Evolutionary conservation across 2,888 invertebrate species (phyloP).

Genomic region (Aphrophora alni): DNA sequence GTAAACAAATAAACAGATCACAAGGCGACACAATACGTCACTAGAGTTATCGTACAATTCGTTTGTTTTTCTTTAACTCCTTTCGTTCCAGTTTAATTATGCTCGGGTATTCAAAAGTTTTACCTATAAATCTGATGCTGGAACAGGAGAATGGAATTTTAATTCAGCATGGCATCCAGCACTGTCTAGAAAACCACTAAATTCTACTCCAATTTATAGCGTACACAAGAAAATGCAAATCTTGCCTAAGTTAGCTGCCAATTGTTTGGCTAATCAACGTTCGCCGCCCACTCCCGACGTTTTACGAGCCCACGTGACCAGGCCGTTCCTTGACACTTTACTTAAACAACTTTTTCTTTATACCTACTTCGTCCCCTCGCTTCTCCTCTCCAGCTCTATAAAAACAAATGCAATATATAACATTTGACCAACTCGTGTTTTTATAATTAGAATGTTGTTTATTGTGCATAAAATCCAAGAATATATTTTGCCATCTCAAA

Average conservation of each 20-base stretch:
- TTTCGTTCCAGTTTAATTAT: neutral
- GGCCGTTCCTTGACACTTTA: neutral
- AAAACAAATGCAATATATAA: neutral
- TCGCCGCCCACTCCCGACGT: neutral
- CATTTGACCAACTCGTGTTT: neutral
- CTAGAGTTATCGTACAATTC: neutral
- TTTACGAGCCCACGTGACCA: constrained; percentile 1
- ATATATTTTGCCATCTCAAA: neutral
- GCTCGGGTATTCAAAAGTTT: neutral
- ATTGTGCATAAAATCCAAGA: neutral
- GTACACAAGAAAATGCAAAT: constrained; percentile 3
- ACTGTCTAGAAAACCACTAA: neutral
- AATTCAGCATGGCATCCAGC: neutral
- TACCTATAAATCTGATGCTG: neutral
- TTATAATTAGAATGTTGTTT: neutral
- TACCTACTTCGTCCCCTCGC: neutral
- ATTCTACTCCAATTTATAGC: neutral
- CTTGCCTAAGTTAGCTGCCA: neutral
- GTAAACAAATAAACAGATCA: constrained; percentile 6
- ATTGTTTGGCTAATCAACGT: neutral
- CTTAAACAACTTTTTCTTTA: neutral
- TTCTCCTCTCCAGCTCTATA: neutral
- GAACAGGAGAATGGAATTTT: constrained; percentile 2
- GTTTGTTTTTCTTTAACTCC: neutral
- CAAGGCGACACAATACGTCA: neutral